Evolutionary conservation across 2,888 invertebrate species (phyloP), one percentile per base, ranked within the genome.

Genomic region (Heterodera filipjevi): DNA sequence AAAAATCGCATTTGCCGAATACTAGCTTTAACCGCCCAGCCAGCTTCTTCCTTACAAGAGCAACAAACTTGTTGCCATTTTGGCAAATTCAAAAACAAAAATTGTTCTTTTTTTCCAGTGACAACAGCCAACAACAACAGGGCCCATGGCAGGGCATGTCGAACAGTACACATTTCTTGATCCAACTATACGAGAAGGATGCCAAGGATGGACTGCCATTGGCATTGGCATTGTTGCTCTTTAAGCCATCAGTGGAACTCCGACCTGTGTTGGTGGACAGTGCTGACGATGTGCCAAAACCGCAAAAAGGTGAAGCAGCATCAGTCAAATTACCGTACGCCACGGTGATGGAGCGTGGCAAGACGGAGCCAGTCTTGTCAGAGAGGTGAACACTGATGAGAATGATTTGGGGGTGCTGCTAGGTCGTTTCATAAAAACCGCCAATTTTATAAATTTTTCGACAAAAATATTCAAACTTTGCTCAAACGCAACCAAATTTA

Each of bases 371-470:
- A 22, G 10, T 75, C 6, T 22, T 75, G 66, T 64, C 75, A 8
- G 66, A 75, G 33, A 59, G 75, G 75, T 75, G 19, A 22, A 33
- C n/a, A n/a, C n/a, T n/a, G n/a, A n/a, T n/a, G n/a, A n/a, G n/a
- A n/a, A n/a, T n/a, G n/a, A n/a, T n/a, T n/a, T n/a, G n/a, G n/a
- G n/a, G n/a, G n/a, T n/a, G n/a, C n/a, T n/a, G n/a, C n/a, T n/a
- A n/a, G n/a, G n/a, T n/a, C n/a, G n/a, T n/a, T n/a, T n/a, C n/a
- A n/a, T n/a, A 73, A 14, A n/a, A n/a, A 39, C 2, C 35, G 33
- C 22, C 6, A 32, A 44, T 22, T 22, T 71, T 39, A 39, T 71
- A 2, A 35, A n/a, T 59, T 22, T 59, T 59, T n/a, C 22, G n/a
- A 66, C n/a, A n/a, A n/a, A n/a, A n/a, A n/a, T n/a, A n/a, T n/a